These are phyloP conservation scores for Ahaetulla prasina DNA, from an alignment of 2,113 vertebrate species.

Conservation along the genomic window DNA sequence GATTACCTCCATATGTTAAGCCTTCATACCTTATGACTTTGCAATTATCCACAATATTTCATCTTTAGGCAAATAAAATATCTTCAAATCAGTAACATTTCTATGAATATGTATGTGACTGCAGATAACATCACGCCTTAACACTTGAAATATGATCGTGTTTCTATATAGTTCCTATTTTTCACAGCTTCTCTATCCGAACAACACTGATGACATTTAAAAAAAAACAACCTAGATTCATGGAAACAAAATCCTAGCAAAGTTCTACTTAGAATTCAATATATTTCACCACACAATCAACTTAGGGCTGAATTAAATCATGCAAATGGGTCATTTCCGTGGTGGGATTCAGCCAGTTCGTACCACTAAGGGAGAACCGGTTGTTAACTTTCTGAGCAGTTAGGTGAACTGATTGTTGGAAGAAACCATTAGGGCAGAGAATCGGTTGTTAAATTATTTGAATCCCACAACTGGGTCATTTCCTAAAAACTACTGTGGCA, in stretches of 20 bases:
- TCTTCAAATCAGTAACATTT: background rate
- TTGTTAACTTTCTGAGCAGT: no score
- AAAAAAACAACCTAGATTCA: background rate
- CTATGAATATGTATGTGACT: background rate
- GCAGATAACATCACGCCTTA: background rate
- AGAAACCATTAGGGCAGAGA: no score
- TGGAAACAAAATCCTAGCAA: background rate
- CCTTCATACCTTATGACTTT: background rate
- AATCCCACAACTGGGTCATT: no score
- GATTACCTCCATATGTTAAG: background rate
- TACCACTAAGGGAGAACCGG: no score
- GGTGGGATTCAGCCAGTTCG: no score
- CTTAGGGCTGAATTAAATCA: background rate
- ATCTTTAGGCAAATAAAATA: background rate
- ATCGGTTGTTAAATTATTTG: no score
- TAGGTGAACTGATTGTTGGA: no score
- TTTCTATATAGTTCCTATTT: background rate
- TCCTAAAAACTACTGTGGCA: background rate
- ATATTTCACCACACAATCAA: background rate
- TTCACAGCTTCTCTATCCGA: background rate
- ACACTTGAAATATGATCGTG: background rate
- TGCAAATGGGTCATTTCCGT: background rate
- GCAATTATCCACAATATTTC: background rate
- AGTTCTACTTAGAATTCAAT: background rate
- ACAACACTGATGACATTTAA: background rate